Conservation (phyloP, 2,888 invertebrate genomes). For the Tetragonula carbonaria region DNA sequence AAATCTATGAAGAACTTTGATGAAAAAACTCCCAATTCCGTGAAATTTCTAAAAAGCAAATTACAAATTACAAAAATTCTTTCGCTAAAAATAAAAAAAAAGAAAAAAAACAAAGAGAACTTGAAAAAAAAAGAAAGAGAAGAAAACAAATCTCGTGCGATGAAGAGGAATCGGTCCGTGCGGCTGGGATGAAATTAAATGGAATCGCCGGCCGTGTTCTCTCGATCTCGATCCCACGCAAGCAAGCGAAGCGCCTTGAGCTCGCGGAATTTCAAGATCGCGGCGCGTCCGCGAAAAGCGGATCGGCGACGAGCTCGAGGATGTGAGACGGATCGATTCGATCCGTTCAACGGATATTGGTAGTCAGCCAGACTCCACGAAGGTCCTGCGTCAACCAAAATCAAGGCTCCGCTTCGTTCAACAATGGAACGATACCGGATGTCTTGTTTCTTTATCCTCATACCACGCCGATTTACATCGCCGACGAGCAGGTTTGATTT, state of each 20-base stretch:
- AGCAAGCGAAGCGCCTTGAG: constrained; percentile 56
- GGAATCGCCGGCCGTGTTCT: constrained; percentile 50
- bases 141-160: neutral
- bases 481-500: constrained; percentile 31
- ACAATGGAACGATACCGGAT: constrained; percentile 59
- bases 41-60: too few relatives aligned
- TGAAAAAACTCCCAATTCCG: too few relatives aligned
- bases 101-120: too few relatives aligned
- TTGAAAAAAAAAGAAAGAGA: neutral
- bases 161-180: neutral
- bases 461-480: constrained; percentile 6
- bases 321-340: constrained; percentile 48
- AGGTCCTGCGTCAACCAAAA: constrained; percentile 67
- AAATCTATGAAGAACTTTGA: neutral
- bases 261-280: constrained; percentile 65
- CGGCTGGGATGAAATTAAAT: constrained; percentile 1
- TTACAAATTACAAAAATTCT: neutral
- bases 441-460: constrained; percentile 23
- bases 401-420: constrained; percentile 68
- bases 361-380: constrained; percentile 61
- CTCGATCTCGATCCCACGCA: constrained; percentile 56
- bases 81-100: too few relatives aligned
- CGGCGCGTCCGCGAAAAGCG: constrained; percentile 57
- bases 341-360: constrained; percentile 51
- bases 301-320: constrained; percentile 29